Evolutionary conservation across 2,113 vertebrate genomes (phyloP), one percentile per base, ranked within the genome.

Genomic region (Dipodomys ordii): DNA sequence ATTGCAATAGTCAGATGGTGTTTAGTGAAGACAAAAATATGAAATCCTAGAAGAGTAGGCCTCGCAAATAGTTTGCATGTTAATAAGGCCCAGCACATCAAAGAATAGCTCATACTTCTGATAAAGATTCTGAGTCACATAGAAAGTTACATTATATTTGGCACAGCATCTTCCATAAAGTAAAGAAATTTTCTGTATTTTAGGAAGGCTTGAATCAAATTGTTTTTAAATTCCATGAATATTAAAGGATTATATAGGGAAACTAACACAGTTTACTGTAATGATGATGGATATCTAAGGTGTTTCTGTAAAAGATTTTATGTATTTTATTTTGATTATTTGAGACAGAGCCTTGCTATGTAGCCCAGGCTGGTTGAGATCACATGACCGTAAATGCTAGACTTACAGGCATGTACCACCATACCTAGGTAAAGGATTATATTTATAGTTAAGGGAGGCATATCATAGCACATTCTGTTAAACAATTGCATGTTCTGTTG

Each of bases 141-240:
- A 81, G n/a, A 73, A 87, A 92, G 71, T 77, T 60, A 93, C 74
- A 49, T 76, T 95, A 44, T 87, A 68, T 68, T 95, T 20, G 62
- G 32, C 19, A 46, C 20, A 87, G 22, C 85, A 13, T 88, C 13
- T 88, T 85, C 46, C 90, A 2, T 65, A 93, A 93, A 68, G 39
- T 74, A 87, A 78, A 88, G 13, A 72, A 68, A 74, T 87, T 30
- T 85, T 28, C 79, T 76, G 6, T 77, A 64, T 91, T 94, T 96
- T 82, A 89, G 81, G 64, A 93, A 90, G 87, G 78, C 39, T 71
- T 19, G 28, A 89, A 77, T 86, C 39, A 80, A 92, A 88, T 71
- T 80, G 7, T 60, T 97, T 91, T 88, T 9, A 39, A 81, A 92
- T 91, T 7, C 20, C 83, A 25, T 83, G 64, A 91, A 60, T 83